Evolutionary conservation across 2,113 vertebrate species (phyloP), one percentile per base, ranked within the genome.

Genomic region (Apodemus speciosus): DNA sequence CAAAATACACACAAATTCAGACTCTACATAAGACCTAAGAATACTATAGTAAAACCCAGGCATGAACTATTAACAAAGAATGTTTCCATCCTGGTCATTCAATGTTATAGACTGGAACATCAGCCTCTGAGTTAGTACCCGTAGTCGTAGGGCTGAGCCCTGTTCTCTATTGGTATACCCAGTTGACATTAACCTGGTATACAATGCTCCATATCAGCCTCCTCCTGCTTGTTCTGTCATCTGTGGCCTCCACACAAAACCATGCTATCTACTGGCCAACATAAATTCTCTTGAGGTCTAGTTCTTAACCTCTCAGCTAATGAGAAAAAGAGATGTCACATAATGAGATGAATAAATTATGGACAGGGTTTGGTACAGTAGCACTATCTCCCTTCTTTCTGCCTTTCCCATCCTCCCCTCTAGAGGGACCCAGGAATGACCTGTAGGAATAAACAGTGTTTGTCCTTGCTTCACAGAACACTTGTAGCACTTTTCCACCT

Each of bases 401-500:
- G 25, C 64, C 86, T 58, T 92, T 58, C 85, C 30, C 20, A 91
- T 85, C 89, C 68, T 20, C 79, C 69, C 85, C 25, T 25, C 73
- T 46, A 77, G 27, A 68, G 43, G 21, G 53, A 23, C 80, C 85
- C 92, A 91, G 27, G 49, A 58, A 96, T 92, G 97, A 99, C 99
- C 99, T 94, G 99, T 99, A 85, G 99, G 99, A 95, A 99, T 99
- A 97, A 99, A 99, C 95, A 99, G 98, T 4, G 99, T 99, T 97
- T 99, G 99, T 97, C 99, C 99, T 97, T 99, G 99, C 97, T 99
- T 99, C 90, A 99, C 97, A 6, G 98, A 98, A 96, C 99, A 99
- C 81, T 98, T 99, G 98, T 99, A 99, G 98, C 99, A 99, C 98
- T 98, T 99, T 94, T 99, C 99, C 92, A 99, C 99, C 94, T 99